Evolutionary conservation across 2,888 invertebrate species (phyloP), one percentile per base, ranked within the genome.

Genomic region (Drosophila diplacantha): DNA sequence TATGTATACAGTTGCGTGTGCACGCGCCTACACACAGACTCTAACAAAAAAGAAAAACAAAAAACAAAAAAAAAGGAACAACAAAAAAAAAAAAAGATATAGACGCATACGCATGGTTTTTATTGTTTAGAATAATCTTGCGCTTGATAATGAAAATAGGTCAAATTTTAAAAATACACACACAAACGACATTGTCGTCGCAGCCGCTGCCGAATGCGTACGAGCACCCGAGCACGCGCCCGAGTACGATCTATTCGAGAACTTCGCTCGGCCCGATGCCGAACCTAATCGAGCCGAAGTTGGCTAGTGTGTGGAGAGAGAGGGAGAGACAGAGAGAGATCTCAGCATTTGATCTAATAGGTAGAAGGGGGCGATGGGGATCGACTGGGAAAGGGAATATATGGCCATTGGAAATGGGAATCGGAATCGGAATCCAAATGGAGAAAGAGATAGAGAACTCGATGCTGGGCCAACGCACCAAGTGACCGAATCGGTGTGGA

Each of bases 121-220:
- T 85, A 84, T 86, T 87, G 86, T 86, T 87, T 86, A 86, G 86
- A 87, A 86, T 87, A 87, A 87, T 87, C 87, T 87, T 87, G 86
- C 85, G 87, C 83, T 86, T 87, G 87, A 87, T 87, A 87, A 87
- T 87, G 87, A 86, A 87, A 87, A 87, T 87, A 84, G 87, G 87
- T 87, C 87, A 87, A 87, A 87, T 86, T 85, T 84, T 83, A 85
- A 84, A 86, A 82, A 81, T 76, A 84, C 74, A 74, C 72, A 77
- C 75, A 76, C 77, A 82, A 74, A 74, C 74, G 78, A 81, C 82
- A 78, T 76, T 75, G 80, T 64, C 80, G 80, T 58, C 69, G 61
- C n/a, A 43, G 65, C 46, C 35, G 64, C 24, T n/a, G 43, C 20
- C 54, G 55, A 20, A 12, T 34, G 59, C 14, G 29, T 44, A 44